Percentiles rank a stretch among this genome's conserved stretches.
phyloP scores from a whole-genome alignment of 2,888 invertebrate species.

The Leptinotarsa juncta region DNA sequence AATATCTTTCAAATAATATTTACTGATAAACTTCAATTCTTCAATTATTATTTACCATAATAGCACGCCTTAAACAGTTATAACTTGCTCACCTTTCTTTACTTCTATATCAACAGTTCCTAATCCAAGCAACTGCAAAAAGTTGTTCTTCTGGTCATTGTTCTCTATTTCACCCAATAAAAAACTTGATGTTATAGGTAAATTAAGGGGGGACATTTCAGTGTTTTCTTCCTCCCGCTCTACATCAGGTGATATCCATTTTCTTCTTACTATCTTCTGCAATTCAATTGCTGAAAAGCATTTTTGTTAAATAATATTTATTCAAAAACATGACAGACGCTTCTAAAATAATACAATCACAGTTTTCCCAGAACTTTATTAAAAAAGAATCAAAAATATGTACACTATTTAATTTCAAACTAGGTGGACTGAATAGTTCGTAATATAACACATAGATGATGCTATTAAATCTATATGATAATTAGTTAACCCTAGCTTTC shows the following conservation, averaged over 20 bases:
- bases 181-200: constrained; percentile 68
- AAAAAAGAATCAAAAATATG: too few relatives aligned
- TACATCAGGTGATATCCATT: constrained; percentile 61
- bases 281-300: constrained; percentile 69
- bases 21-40: too few relatives aligned
- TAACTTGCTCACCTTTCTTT: constrained; percentile 69
- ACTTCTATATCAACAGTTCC: constrained; percentile 68
- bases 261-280: constrained; percentile 71
- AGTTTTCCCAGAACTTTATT: background rate
- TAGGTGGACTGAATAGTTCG: too few relatives aligned
- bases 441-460: too few relatives aligned
- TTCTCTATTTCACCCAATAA: constrained; percentile 67
- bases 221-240: constrained; percentile 57
- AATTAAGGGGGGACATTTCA: constrained; percentile 60
- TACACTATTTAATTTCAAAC: too few relatives aligned
- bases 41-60: too few relatives aligned
- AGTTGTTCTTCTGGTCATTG: constrained; percentile 71
- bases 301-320: background rate
- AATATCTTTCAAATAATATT: too few relatives aligned
- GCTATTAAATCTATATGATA: too few relatives aligned
- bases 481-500: too few relatives aligned
- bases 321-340: background rate
- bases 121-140: constrained; percentile 71
- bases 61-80: background rate
- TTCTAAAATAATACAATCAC: background rate